Percentiles rank a stretch among this genome's conserved stretches.
phyloP scores from a whole-genome alignment of 2,888 invertebrate species.

The Cephus pygmeus region DNA sequence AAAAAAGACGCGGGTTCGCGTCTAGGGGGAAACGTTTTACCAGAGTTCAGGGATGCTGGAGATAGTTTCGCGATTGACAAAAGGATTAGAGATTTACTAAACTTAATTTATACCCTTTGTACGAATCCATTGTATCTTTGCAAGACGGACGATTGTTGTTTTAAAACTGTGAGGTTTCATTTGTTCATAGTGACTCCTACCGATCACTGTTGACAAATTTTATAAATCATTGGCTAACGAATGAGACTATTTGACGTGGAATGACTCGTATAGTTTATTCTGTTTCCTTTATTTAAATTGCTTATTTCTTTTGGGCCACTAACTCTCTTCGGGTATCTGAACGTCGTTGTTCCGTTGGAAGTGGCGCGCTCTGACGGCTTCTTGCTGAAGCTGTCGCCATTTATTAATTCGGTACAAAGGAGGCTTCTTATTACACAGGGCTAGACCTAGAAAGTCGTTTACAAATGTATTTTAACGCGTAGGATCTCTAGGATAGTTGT shows the following conservation, averaged over 20 bases:
- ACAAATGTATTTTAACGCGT: constrained; percentile 10
- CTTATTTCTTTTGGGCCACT: constrained; percentile 48
- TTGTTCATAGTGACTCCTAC: not conserved
- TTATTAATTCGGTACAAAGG: not conserved
- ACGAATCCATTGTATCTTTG: not conserved
- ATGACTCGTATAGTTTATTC: constrained; percentile 9
- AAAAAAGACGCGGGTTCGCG: not conserved
- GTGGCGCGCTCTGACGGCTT: not conserved
- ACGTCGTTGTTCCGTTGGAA: constrained; percentile 10
- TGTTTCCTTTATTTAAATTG: constrained; percentile 26
- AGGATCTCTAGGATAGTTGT: constrained; percentile 57
- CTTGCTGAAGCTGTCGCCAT: not conserved
- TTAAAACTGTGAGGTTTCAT: not conserved
- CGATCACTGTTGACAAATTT: not conserved
- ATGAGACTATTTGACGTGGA: not conserved
- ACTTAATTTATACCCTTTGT: not conserved
- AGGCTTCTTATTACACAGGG: not conserved
- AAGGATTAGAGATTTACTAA: no score
- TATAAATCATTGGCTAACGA: not conserved
- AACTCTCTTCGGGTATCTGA: constrained; percentile 57
- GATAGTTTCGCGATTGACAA: not conserved
- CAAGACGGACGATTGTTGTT: not conserved
- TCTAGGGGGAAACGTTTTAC: not conserved
- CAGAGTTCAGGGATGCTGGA: not conserved
- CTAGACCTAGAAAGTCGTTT: not conserved